Conservation (phyloP, 1,140 invertebrate species). For the Drosophila hydei region DNA sequence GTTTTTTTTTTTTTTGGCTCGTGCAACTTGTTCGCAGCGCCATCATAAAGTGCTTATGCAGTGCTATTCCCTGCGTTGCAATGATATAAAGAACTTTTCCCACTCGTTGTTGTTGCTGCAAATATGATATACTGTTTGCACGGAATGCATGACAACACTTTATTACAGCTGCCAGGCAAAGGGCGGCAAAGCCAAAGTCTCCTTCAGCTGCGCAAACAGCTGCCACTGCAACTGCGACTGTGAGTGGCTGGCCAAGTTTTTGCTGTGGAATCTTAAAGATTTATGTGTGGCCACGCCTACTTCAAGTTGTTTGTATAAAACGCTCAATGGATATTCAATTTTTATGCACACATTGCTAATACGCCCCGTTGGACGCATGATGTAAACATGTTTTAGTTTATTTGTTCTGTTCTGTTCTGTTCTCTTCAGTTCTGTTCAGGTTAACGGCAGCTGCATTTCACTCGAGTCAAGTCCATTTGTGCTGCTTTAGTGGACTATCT, state of each 20-base stretch:
- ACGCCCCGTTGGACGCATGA: constrained; percentile 16
- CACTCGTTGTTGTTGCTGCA: constrained; percentile 25
- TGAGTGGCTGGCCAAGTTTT: constrained; percentile 38
- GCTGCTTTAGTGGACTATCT: background rate
- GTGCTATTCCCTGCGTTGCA: background rate
- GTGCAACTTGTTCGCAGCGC: background rate
- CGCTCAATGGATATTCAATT: constrained; percentile 28
- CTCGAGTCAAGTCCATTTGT: background rate
- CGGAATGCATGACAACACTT: constrained; percentile 73
- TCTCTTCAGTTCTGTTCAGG: background rate
- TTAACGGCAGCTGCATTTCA: background rate
- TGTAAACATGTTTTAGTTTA: constrained; percentile 5
- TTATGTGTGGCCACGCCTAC: constrained; percentile 29
- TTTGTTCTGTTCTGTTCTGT: background rate
- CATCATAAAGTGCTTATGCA: constrained; percentile 16
- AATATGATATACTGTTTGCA: constrained; percentile 65
- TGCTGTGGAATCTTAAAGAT: constrained; percentile 30
- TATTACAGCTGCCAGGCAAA: constrained; percentile 64
- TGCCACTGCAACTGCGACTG: background rate
- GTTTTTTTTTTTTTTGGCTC: background rate
- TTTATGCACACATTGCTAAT: constrained; percentile 25
- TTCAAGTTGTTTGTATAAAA: constrained; percentile 16
- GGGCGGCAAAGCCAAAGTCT: constrained; percentile 43
- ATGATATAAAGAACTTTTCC: constrained; percentile 5
- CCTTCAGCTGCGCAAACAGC: background rate